These are phyloP conservation scores for Marmota monax DNA, from an alignment of 2,113 vertebrate genomes.

Conservation along the genomic window DNA sequence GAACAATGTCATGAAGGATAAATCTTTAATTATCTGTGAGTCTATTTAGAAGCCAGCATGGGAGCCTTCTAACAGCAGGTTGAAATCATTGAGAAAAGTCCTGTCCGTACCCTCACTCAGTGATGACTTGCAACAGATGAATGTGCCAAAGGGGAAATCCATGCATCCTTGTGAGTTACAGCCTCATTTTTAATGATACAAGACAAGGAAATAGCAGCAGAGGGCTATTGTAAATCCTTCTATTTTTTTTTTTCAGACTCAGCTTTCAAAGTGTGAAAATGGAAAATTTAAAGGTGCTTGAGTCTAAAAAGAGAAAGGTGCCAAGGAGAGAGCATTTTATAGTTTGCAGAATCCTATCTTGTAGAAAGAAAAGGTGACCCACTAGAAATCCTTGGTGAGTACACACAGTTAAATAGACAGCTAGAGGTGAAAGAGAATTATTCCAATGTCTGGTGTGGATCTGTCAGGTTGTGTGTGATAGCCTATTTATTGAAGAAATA, in stretches of 20 bases:
- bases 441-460: neutral
- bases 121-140: slow-evolving; percentile 70
- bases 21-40: slow-evolving; percentile 67
- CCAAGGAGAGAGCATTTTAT: slow-evolving; percentile 20
- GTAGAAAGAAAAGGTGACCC: neutral
- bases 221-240: slow-evolving; percentile 74
- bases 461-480: neutral
- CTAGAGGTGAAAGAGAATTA: neutral
- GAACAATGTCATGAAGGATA: slow-evolving; percentile 47
- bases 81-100: slow-evolving; percentile 68
- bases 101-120: slow-evolving; percentile 14
- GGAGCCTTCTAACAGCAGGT: slow-evolving; percentile 53
- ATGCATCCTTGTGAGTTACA: slow-evolving; percentile 76
- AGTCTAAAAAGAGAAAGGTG: slow-evolving; percentile 39
- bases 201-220: slow-evolving; percentile 77
- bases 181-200: slow-evolving; percentile 65
- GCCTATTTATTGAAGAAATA: slow-evolving; percentile 3
- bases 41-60: slow-evolving; percentile 72
- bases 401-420: neutral
- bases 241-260: slow-evolving; percentile 74
- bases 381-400: neutral
- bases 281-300: slow-evolving; percentile 73
- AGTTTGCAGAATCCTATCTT: neutral
- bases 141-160: slow-evolving; percentile 78
- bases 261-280: slow-evolving; percentile 64